Base-by-base conservation (phyloP, 92 coral and sea anemone genomes). In the Diadumene lineata region DNA sequence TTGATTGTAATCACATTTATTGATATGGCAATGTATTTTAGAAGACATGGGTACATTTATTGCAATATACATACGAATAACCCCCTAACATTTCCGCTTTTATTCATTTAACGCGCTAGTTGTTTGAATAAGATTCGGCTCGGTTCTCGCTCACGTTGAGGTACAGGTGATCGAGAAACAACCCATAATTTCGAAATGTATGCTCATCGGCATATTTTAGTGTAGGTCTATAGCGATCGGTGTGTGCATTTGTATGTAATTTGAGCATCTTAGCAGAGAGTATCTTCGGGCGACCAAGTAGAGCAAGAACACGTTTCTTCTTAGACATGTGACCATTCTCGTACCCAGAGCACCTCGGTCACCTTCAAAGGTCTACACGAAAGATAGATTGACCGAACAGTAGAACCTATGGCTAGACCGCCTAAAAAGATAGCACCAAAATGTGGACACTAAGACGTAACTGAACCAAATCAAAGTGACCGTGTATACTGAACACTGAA, bases 81-180 rank as follows among this genome's bases (percentile, higher is more conserved):
- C 67, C 27, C 27, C 28, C 67, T 61, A 23, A 61, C 23, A 61
- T 61, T 61, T 28, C 67, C 27, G 31, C 67, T 61, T 61, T 61
- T 61, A 61, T 61, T 61, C 34, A 61, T 25, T 1, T 23, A 11
- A 61, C 31, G 66, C 27, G 66, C 27, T 22, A 61, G 66, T 61
- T 61, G 66, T 61, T 61, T 61, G 31, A 19, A 22, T 61, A 19
- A 33, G 66, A 61, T 25, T 61, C 66, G 22, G 66, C 34, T 38
- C 13, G 48, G 48, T 61, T 61, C 66, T 61, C 66, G 22, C 22
- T 64, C 69, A 64, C 69, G 69, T 64, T 64, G 69, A 64, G 29
- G 66, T 61, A 61, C 66, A 61, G 31, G n/a, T n/a, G 60, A 7
- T 23, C 60, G n/a, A 2, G 18, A 53, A 53, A 53, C 60, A 53